Percentiles rank a stretch among this genome's conserved stretches.
Evolutionary conservation across 2,888 invertebrate genomes (phyloP).

Genomic region (Dasypogon diadema): DNA sequence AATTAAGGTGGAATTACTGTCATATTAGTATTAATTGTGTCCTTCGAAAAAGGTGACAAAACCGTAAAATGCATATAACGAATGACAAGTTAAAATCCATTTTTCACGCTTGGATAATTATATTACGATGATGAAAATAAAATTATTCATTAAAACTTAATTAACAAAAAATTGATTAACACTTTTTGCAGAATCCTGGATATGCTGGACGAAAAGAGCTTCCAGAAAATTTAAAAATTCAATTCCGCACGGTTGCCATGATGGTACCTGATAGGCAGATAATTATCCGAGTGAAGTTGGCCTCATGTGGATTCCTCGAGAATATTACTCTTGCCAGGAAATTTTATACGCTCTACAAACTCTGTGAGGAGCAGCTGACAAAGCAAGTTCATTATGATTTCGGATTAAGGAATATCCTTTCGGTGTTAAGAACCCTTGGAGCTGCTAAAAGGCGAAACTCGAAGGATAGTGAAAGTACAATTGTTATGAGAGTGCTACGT

Average conservation of each 20-base stretch:
- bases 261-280: slow-evolving; percentile 99
- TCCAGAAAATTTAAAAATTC: slow-evolving; percentile 97
- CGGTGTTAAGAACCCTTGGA: slow-evolving; percentile 92
- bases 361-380: slow-evolving; percentile 96
- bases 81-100: no score
- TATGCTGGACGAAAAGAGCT: slow-evolving; percentile 96
- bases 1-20: no score
- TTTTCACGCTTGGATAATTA: no score
- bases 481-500: slow-evolving; percentile 95
- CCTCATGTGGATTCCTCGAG: slow-evolving; percentile 95
- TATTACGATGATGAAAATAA: background rate
- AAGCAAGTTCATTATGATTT: slow-evolving; percentile 99
- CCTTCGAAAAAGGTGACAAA: no score
- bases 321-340: slow-evolving; percentile 95
- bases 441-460: slow-evolving; percentile 91
- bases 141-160: background rate
- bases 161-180: background rate
- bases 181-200: slow-evolving; percentile 84
- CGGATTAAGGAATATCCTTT: slow-evolving; percentile 93
- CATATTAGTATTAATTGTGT: no score
- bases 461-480: slow-evolving; percentile 94
- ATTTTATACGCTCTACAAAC: slow-evolving; percentile 95
- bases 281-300: slow-evolving; percentile 95
- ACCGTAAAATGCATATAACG: no score
- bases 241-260: slow-evolving; percentile 98